Evolutionary conservation across 2,113 vertebrate species (phyloP), one percentile per base, ranked within the genome.

Genomic region (Atractosteus spatula): DNA sequence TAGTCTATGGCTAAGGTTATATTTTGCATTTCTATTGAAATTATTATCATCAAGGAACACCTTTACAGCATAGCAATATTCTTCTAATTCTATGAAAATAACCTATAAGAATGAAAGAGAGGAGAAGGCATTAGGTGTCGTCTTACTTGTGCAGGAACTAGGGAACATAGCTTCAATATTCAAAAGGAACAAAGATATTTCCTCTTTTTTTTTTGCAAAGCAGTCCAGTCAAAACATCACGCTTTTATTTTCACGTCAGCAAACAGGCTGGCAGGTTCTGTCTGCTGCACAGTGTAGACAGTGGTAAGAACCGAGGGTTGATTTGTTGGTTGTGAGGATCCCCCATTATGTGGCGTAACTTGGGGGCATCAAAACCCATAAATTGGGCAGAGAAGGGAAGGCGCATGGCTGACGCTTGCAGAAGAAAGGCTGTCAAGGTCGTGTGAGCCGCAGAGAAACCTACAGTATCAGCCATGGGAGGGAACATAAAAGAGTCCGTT

Each of bases 281-380:
- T 41, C 68, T 59, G 64, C 43, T 62, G 70, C 55, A 44, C 70
- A 64, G 72, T 7, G 29, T 72, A 75, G 47, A 45, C 66, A 61
- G 42, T 68, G 67, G 61, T 78, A 77, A 76, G 76, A 69, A 70
- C 64, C 56, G 42, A 13, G 45, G n/a, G 17, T 71, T 71, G 74
- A 83, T 79, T 78, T 79, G 77, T 77, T 44, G 65, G 47, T 45
- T 61, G 68, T 71, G 13, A 66, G 66, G 71, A 77, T 42, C 74
- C 72, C 79, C 83, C 84, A 70, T 78, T 81, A 75, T 69, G 72
- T 75, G 74, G 55, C 43, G 66, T 80, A 78, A 78, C 74, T 78
- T 72, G 74, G 76, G 17, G 51, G 43, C 74, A 73, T 51, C 7
- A 51, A 41, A 76, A 70, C 66, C 63, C 77, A 62, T 82, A 80